These are phyloP conservation scores for Abrostola tripartita DNA, from an alignment of 2,888 invertebrate species.

Conservation along the genomic window DNA sequence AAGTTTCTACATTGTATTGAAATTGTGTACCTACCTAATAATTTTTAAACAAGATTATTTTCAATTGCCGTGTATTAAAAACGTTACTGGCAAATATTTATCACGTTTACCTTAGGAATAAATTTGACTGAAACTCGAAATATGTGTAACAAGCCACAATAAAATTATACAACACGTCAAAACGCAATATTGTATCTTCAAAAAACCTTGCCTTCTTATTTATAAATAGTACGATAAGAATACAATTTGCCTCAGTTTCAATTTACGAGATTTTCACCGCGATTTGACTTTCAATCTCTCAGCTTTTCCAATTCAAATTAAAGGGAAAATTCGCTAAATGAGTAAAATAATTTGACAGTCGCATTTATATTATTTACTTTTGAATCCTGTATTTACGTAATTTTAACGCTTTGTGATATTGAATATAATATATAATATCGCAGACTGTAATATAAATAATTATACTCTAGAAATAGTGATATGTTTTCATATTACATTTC, in stretches of 20 bases:
- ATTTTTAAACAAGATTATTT: no score
- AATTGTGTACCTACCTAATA: no score
- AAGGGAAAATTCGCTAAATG: neutral
- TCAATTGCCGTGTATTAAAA: no score
- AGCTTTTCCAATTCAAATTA: slow-evolving; percentile 2
- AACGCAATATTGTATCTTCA: neutral
- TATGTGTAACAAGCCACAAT: no score
- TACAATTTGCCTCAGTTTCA: slow-evolving; percentile 2
- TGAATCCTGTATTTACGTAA: neutral
- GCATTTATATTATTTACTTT: neutral
- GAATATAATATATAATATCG: neutral
- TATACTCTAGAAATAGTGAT: no score
- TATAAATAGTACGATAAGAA: neutral
- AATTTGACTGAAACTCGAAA: no score
- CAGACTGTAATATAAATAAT: no score
- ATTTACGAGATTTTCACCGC: slow-evolving; percentile 3
- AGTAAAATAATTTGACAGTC: neutral
- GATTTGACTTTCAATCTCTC: slow-evolving; percentile 4
- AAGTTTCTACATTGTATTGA: no score
- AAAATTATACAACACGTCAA: no score
- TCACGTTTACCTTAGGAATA: no score
- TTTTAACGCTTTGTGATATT: neutral
- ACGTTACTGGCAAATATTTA: no score
- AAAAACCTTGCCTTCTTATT: neutral
- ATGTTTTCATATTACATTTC: no score